Conservation (phyloP, 2,888 invertebrate species). For the Drosophila kanekoi region DNA sequence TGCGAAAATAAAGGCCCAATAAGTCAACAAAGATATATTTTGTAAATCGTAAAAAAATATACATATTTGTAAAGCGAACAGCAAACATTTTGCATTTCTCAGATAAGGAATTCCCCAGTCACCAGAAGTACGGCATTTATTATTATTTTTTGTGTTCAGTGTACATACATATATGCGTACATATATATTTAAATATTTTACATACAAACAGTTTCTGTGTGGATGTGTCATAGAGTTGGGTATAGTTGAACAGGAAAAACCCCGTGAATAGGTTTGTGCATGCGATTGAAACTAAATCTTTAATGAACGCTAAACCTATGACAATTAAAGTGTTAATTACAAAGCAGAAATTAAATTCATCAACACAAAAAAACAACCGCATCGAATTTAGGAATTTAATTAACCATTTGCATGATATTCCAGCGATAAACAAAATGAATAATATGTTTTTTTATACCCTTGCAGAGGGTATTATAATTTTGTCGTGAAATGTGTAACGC, state of each 20-base stretch:
- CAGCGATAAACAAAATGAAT: slow-evolving; percentile 15
- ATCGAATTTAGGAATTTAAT: slow-evolving; percentile 27
- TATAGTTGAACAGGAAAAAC: slow-evolving; percentile 16
- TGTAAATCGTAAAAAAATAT: slow-evolving; percentile 7
- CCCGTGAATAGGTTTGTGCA: slow-evolving; percentile 11
- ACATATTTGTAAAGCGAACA: not conserved
- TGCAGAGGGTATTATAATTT: no score
- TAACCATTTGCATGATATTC: slow-evolving; percentile 31
- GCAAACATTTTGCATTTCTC: slow-evolving; percentile 15
- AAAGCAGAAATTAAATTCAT: slow-evolving; percentile 10
- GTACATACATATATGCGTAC: not conserved
- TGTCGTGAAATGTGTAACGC: no score
- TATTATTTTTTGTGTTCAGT: not conserved
- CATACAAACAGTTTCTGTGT: not conserved
- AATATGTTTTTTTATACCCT: no score
- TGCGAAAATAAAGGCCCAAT: not conserved
- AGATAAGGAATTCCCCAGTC: slow-evolving; percentile 36
- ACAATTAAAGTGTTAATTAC: slow-evolving; percentile 66
- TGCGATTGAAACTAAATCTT: slow-evolving; percentile 22
- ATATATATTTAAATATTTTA: not conserved
- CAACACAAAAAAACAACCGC: slow-evolving; percentile 1
- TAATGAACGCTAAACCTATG: slow-evolving; percentile 55
- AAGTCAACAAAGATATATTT: slow-evolving; percentile 4
- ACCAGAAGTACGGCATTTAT: slow-evolving; percentile 33
- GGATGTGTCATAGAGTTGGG: slow-evolving; percentile 2